These are phyloP conservation scores for Scolopax rusticola DNA, from an alignment of 2,797 vertebrate species.

Conservation along the genomic window DNA sequence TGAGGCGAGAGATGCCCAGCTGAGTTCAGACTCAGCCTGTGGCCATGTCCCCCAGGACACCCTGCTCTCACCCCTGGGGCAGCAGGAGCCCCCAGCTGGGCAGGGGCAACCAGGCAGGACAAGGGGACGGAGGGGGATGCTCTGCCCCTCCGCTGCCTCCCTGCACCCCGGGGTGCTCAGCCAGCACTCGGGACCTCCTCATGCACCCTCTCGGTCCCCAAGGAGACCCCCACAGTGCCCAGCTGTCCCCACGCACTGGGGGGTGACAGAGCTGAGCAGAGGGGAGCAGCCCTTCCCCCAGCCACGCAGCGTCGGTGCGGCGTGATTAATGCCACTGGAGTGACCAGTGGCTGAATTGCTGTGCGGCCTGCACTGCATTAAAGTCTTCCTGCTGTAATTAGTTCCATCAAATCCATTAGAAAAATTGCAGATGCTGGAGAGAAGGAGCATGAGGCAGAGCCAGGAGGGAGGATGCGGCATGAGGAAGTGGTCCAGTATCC, in stretches of 20 bases:
- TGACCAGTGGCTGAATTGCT: neutral
- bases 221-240: neutral
- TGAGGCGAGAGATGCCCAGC: neutral
- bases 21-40: neutral
- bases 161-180: neutral
- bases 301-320: neutral
- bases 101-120: neutral
- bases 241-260: fast-evolving
- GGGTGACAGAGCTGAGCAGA: neutral
- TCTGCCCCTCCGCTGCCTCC: neutral
- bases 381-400: constrained; percentile 46
- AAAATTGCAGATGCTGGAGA: constrained; percentile 56
- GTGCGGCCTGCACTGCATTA: neutral
- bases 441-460: neutral
- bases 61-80: neutral
- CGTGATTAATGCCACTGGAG: neutral
- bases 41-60: neutral
- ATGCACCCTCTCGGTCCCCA: neutral
- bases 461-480: neutral
- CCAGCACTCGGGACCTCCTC: neutral
- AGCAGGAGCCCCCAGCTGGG: neutral
- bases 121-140: neutral
- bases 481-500: neutral
- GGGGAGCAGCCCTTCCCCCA: neutral
- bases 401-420: constrained; percentile 27